phyloP scores from a whole-genome alignment of 2,888 invertebrate genomes.

The Bellardia bayeri region DNA sequence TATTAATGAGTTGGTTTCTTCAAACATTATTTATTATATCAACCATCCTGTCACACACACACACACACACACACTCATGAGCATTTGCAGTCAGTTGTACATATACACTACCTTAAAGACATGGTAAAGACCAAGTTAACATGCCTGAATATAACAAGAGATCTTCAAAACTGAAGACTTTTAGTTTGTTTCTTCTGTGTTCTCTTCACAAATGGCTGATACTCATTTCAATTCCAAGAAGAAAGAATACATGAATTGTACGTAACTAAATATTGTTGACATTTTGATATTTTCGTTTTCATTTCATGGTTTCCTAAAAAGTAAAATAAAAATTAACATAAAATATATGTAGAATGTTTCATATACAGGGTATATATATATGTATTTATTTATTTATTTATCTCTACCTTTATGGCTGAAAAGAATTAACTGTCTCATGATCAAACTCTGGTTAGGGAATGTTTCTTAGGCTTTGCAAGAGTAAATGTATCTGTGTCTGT shows the following conservation, averaged over 20 bases:
- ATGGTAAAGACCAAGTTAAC: slow-evolving; percentile 32
- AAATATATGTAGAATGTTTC: slow-evolving; percentile 33
- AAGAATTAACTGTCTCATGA: not conserved
- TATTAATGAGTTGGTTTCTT: slow-evolving; percentile 58
- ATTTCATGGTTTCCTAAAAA: slow-evolving; percentile 19
- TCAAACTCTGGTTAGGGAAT: not conserved
- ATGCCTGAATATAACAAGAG: slow-evolving; percentile 25
- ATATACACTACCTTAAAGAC: not conserved
- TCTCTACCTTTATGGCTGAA: not conserved
- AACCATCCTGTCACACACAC: slow-evolving; percentile 44
- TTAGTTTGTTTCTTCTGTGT: slow-evolving; percentile 5
- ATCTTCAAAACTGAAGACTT: slow-evolving; percentile 24
- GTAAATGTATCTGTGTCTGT: slow-evolving; percentile 29
- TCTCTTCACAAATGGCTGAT: slow-evolving; percentile 7
- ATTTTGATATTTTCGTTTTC: slow-evolving; percentile 56
- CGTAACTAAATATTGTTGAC: slow-evolving; percentile 70
- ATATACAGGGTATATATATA: not conserved
- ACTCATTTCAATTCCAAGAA: slow-evolving; percentile 59
- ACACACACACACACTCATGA: not conserved
- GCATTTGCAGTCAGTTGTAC: not conserved
- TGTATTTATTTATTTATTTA: not conserved
- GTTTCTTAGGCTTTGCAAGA: not conserved
- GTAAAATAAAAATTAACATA: slow-evolving; percentile 56
- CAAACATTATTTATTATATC: slow-evolving; percentile 60
- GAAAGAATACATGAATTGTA: slow-evolving; percentile 50